Conservation (phyloP, 2,888 invertebrate genomes). For the Drosophila falleni region DNA sequence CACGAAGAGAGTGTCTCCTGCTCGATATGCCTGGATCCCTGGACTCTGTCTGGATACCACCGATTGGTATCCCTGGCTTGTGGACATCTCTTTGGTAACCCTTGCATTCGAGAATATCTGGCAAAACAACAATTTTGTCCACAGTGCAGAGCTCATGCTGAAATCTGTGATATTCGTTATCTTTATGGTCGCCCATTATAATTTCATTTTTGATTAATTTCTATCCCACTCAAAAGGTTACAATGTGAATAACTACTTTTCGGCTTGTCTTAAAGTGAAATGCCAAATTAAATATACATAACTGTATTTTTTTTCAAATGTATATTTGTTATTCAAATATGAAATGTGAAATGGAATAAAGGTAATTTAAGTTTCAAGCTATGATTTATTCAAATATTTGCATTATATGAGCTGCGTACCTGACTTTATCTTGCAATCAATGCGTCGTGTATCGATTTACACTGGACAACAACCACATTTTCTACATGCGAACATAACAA, state of each 20-base stretch:
- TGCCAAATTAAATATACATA: too few relatives aligned
- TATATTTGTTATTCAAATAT: too few relatives aligned
- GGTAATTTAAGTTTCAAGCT: slow-evolving; percentile 36
- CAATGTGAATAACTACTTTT: neutral
- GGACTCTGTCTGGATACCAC: slow-evolving; percentile 4
- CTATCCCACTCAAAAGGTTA: neutral
- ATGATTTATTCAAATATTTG: slow-evolving; percentile 65
- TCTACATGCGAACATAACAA: slow-evolving; percentile 56
- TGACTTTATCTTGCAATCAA: slow-evolving; percentile 56
- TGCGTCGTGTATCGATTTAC: slow-evolving; percentile 69
- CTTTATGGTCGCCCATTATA: slow-evolving; percentile 29
- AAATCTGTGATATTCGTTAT: neutral
- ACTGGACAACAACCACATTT: slow-evolving; percentile 69
- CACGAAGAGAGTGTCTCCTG: slow-evolving; percentile 12
- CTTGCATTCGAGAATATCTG: slow-evolving; percentile 20
- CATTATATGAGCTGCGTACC: slow-evolving; percentile 45
- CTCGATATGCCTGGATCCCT: slow-evolving; percentile 39
- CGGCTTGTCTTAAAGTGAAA: neutral
- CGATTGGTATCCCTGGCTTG: slow-evolving; percentile 32
- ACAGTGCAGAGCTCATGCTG: slow-evolving; percentile 8
- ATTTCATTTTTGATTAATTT: neutral
- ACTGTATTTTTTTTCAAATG: too few relatives aligned
- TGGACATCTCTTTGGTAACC: slow-evolving; percentile 44
- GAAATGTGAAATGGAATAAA: too few relatives aligned
- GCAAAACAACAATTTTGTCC: neutral